Evolutionary conservation across 2,113 vertebrate species (phyloP).

Genomic region (Gymnorhina tibicen): DNA sequence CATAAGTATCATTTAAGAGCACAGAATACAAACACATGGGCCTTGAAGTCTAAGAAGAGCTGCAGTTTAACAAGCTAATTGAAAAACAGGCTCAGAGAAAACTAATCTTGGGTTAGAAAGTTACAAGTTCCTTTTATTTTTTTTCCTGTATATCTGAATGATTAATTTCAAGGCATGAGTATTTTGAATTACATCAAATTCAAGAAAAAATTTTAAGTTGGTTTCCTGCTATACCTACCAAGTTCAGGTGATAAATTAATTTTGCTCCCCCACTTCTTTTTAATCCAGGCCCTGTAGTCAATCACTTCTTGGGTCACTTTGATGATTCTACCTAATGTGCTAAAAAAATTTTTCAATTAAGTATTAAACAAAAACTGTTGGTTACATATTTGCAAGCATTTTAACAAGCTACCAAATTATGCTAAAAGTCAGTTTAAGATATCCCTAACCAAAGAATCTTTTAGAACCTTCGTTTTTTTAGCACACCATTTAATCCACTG

Average conservation of each 20-base stretch:
- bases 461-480: background rate
- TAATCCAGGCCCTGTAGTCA: conserved; percentile 95
- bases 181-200: conserved; percentile 1
- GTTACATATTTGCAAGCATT: conserved; percentile 27
- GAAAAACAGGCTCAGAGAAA: background rate
- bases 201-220: background rate
- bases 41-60: background rate
- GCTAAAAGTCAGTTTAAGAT: background rate
- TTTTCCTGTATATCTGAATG: background rate
- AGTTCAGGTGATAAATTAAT: conserved; percentile 55
- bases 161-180: background rate
- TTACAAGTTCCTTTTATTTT: background rate
- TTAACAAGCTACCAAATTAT: conserved; percentile 6
- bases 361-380: conserved; percentile 8
- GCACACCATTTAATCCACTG: background rate
- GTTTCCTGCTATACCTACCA: conserved; percentile 66
- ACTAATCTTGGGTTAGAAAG: background rate
- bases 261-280: conserved; percentile 84
- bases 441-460: background rate
- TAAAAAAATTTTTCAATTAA: conserved; percentile 57
- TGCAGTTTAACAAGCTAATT: background rate
- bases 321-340: conserved; percentile 94
- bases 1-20: background rate
- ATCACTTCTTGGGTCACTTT: conserved; percentile 95
- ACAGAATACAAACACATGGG: background rate